Evolutionary conservation across 2,113 vertebrate species (phyloP), one percentile per base, ranked within the genome.

Genomic region (Hippocampus guttulatus): DNA sequence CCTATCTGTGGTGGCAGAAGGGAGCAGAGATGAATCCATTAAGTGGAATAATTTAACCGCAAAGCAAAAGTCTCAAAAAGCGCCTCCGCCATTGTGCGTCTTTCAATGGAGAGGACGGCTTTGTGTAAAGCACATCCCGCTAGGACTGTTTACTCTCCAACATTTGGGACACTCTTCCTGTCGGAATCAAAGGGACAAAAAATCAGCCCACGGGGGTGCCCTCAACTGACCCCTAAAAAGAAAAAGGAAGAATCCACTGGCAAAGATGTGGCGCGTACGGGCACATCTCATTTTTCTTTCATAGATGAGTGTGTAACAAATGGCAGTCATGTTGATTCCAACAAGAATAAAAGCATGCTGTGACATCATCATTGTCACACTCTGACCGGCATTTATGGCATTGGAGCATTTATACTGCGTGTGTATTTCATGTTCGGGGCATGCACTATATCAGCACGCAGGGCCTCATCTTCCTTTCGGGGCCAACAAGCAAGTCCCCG

Each of bases 41-140:
- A 85, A 74, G 84, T 87, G 87, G 81, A 81, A 88, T 85, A 88
- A 88, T 88, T 83, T 77, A 79, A 70, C 84, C 78, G 55, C 74
- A 82, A 84, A 86, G 81, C 75, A 83, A 80, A 84, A 60, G 71
- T 75, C 77, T 71, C 63, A 54, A 70, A 81, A 74, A 71, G 60
- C 71, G 73, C 76, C 79, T 80, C 61, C 38, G 69, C 79, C 73
- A 81, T 88, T 84, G 81, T 87, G 69, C 18, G 63, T 38, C 43
- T 87, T 84, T 87, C 66, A 88, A 79, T 78, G 61, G 80, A 68
- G 75, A 74, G 76, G 74, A 81, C 85, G 68, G 78, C 85, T 88
- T 88, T 87, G 76, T 88, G 74, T 61, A 74, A 75, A 77, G 74
- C 76, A 75, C 80, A 72, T 49, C 67, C 79, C 9, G 54, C 47